Conservation (phyloP, 2,113 vertebrate species). For the Myrmophylax atrothorax region DNA sequence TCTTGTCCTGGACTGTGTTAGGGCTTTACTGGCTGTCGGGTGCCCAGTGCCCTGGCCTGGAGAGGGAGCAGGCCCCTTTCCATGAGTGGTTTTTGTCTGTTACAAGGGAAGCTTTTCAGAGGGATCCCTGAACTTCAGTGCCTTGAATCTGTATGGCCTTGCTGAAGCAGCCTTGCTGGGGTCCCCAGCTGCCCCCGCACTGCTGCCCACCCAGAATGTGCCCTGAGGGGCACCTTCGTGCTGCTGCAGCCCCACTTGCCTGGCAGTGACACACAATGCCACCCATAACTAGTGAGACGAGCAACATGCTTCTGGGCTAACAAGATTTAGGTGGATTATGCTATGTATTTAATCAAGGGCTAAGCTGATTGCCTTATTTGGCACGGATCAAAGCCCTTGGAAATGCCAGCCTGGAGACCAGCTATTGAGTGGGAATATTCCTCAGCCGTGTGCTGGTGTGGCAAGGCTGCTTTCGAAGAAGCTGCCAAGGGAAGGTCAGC, state of each 20-base stretch:
- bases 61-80: background rate
- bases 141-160: background rate
- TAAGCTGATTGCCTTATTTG: constrained; percentile 66
- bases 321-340: constrained; percentile 63
- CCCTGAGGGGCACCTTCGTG: fast-evolving
- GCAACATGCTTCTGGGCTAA: constrained; percentile 12
- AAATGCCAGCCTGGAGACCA: constrained; percentile 1
- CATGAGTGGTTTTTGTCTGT: fast-evolving
- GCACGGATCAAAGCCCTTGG: constrained; percentile 50
- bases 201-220: background rate
- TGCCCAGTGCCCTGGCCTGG: background rate
- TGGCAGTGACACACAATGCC: background rate
- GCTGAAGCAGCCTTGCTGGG: background rate
- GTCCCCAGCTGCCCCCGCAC: background rate
- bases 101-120: background rate
- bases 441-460: background rate
- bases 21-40: background rate
- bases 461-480: background rate
- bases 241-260: background rate
- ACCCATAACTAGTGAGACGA: background rate
- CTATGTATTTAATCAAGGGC: constrained; percentile 63
- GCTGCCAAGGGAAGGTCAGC: background rate
- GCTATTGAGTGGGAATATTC: background rate
- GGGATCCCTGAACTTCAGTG: background rate
- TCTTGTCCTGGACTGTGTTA: background rate